Percentiles rank a stretch among this genome's conserved stretches.
Conservation (phyloP, 2,888 invertebrate genomes). For the Cecidostiba fungosa region DNA sequence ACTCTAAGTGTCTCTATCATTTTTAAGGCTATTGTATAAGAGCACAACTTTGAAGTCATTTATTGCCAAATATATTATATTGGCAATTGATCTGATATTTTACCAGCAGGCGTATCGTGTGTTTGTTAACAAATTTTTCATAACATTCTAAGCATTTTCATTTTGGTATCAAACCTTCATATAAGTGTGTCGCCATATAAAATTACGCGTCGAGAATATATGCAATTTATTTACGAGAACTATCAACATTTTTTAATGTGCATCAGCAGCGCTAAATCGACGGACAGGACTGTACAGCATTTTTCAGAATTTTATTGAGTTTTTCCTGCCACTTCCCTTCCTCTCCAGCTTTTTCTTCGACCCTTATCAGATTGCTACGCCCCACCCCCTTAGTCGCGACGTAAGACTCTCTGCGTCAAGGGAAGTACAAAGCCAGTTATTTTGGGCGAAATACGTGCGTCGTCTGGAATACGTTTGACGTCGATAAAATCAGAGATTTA, state of each 20-base stretch:
- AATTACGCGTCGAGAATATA: background rate
- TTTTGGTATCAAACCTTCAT: no score
- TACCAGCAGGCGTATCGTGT: no score
- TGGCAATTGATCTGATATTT: no score
- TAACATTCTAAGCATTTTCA: no score
- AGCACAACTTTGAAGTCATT: no score
- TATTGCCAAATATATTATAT: no score
- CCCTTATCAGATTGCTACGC: background rate
- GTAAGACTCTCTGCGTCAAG: slow-evolving; percentile 1
- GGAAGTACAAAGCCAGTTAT: slow-evolving; percentile 21
- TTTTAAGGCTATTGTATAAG: no score
- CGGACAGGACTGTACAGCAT: background rate
- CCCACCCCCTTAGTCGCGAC: background rate
- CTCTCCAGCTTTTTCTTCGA: background rate
- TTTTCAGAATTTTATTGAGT: background rate
- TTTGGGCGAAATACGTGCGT: background rate
- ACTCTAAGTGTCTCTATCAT: no score
- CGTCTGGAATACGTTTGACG: background rate
- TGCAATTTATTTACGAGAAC: background rate
- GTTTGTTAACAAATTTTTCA: no score
- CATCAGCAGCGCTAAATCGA: background rate
- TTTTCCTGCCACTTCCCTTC: background rate
- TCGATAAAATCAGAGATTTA: slow-evolving; percentile 22
- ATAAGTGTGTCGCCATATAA: no score
- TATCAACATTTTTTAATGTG: background rate